A percentile compares a stretch with the other conserved stretches of the same genome.
Evolutionary conservation across 2,888 invertebrate species (phyloP).

Genomic region (Anthophora plumipes): DNA sequence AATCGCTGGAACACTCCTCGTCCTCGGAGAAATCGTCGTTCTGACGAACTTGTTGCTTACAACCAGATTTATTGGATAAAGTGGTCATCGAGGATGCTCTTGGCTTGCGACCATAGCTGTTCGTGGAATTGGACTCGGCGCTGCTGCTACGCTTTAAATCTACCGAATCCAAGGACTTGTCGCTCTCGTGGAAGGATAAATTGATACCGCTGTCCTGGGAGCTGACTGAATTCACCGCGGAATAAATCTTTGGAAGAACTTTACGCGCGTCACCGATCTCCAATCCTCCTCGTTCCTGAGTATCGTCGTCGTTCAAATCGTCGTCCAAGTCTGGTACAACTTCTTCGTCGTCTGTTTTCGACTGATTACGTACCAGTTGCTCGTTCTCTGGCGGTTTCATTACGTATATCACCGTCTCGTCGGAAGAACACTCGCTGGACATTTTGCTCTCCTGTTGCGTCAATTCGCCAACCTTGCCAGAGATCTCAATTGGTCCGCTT

Average conservation of each 20-base stretch:
- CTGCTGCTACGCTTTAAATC: conserved; percentile 80
- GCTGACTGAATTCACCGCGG: conserved; percentile 89
- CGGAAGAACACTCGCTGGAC: conserved; percentile 84
- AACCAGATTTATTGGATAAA: conserved; percentile 58
- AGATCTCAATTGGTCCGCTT: conserved; percentile 63
- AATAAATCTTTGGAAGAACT: conserved; percentile 87
- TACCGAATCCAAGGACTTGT: conserved; percentile 84
- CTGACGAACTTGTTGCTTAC: conserved; percentile 67
- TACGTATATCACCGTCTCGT: conserved; percentile 84
- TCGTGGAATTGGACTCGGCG: conserved; percentile 79
- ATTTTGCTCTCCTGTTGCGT: conserved; percentile 82
- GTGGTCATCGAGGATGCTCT: conserved; percentile 64
- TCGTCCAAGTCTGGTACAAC: conserved; percentile 79
- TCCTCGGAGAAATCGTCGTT: conserved; percentile 81
- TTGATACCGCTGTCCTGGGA: conserved; percentile 93
- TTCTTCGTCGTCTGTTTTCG: conserved; percentile 86
- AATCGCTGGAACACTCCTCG: conserved; percentile 72
- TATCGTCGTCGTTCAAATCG: conserved; percentile 71
- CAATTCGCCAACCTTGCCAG: conserved; percentile 78
- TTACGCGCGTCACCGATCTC: conserved; percentile 84
- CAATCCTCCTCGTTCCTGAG: conserved; percentile 71
- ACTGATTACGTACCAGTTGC: conserved; percentile 42
- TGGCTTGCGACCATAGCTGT: conserved; percentile 72
- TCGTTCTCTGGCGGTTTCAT: conserved; percentile 76
- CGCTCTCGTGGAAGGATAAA: conserved; percentile 89